These are phyloP conservation scores for Zenarchopterus dispar DNA, from an alignment of 2,797 vertebrate species.

Conservation along the genomic window DNA sequence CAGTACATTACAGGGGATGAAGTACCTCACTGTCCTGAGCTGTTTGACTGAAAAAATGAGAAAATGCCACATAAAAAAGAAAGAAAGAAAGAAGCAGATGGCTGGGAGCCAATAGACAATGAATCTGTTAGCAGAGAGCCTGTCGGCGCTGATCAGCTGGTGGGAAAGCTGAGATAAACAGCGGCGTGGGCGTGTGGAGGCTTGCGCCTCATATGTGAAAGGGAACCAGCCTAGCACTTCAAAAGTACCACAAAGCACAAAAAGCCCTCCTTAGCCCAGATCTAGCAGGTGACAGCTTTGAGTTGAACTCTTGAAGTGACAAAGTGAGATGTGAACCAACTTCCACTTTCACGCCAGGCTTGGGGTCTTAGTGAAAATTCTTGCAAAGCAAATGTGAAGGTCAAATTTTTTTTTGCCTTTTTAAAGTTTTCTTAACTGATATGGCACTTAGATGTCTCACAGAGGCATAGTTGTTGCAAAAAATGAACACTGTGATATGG, in stretches of 20 bases:
- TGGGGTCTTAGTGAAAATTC: slow-evolving; percentile 17
- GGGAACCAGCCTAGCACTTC: slow-evolving; percentile 24
- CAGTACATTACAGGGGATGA: too few relatives aligned
- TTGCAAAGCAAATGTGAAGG: neutral
- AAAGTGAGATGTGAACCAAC: slow-evolving; percentile 22
- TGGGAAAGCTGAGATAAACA: slow-evolving; percentile 55
- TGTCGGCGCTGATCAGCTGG: slow-evolving; percentile 44
- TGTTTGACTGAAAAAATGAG: neutral
- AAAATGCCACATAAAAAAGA: neutral
- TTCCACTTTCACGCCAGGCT: slow-evolving; percentile 30
- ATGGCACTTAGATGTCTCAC: too few relatives aligned
- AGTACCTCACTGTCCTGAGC: neutral
- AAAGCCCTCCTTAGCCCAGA: slow-evolving; percentile 34
- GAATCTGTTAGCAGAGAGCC: slow-evolving; percentile 23
- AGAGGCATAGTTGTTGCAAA: neutral
- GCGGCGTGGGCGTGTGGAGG: slow-evolving; percentile 66
- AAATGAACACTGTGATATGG: neutral
- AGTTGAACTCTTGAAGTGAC: slow-evolving; percentile 28
- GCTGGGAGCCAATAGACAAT: slow-evolving; percentile 8
- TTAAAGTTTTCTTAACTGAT: neutral
- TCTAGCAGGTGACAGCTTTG: slow-evolving; percentile 17
- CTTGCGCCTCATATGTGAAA: slow-evolving; percentile 49
- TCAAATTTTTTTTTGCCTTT: neutral
- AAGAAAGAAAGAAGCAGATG: slow-evolving; percentile 11
- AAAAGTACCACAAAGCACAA: slow-evolving; percentile 18